Evolutionary conservation across 2,797 vertebrate genomes (phyloP).

Genomic region (Menidia menidia): DNA sequence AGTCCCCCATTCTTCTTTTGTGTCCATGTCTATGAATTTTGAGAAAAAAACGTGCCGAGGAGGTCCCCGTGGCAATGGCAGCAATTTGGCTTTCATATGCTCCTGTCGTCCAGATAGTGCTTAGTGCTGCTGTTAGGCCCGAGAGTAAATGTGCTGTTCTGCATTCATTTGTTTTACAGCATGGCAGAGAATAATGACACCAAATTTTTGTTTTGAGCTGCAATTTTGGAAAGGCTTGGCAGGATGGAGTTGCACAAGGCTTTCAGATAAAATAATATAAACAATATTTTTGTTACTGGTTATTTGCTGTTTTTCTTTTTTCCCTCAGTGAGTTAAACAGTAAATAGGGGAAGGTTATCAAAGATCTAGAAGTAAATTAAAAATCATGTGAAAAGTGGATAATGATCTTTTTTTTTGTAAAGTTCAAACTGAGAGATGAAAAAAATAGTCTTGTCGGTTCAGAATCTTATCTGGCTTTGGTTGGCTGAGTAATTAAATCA

Average conservation of each 20-base stretch:
- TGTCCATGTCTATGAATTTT: conserved; percentile 65
- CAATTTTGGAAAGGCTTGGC: conserved; percentile 29
- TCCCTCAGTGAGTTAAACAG: neutral
- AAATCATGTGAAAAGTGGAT: conserved; percentile 69
- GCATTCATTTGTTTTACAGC: conserved; percentile 49
- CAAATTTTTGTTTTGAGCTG: conserved; percentile 32
- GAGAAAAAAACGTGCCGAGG: conserved; percentile 62
- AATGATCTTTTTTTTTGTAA: conserved; percentile 74
- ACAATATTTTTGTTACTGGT: conserved; percentile 16
- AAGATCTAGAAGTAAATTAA: conserved; percentile 61
- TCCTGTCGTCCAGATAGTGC: conserved; percentile 65
- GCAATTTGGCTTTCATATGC: conserved; percentile 76
- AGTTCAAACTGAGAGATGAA: conserved; percentile 56
- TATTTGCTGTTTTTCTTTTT: conserved; percentile 17
- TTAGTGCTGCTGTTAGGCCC: conserved; percentile 44
- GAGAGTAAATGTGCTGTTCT: neutral
- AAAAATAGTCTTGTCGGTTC: conserved; percentile 52
- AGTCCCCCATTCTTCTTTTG: conserved; percentile 62
- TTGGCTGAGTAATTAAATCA: conserved; percentile 81
- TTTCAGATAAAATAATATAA: conserved; percentile 16
- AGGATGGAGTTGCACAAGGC: neutral
- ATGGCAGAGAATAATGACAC: conserved; percentile 45
- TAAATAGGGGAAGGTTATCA: conserved; percentile 28
- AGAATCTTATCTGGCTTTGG: conserved; percentile 71
- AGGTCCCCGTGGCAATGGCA: conserved; percentile 72